A percentile compares a stretch with the other conserved stretches of the same genome.
Conservation (phyloP, 1,140 invertebrate species). For the Leptinotarsa defecta region DNA sequence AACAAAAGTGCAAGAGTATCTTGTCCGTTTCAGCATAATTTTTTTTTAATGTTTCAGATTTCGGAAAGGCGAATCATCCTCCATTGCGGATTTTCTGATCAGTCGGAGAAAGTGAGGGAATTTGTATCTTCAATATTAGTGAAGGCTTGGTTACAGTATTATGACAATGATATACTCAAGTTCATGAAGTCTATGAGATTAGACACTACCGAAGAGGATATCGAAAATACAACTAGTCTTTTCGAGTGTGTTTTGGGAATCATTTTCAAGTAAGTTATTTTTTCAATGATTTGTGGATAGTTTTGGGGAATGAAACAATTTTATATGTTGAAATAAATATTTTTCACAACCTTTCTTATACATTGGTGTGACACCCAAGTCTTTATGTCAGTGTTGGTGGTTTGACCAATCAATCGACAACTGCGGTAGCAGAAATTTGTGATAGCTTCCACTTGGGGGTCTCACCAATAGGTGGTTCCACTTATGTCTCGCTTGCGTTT, state of each 20-base stretch:
- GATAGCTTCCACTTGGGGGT: too few relatives aligned
- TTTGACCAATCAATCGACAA: too few relatives aligned
- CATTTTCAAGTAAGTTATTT: slow-evolving; percentile 31
- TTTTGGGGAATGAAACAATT: too few relatives aligned
- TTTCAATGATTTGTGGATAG: neutral
- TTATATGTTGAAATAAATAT: neutral
- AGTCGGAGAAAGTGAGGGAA: slow-evolving; percentile 22
- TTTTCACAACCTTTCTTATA: neutral
- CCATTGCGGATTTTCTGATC: slow-evolving; percentile 26
- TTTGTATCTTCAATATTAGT: slow-evolving; percentile 26
- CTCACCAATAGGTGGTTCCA: too few relatives aligned
- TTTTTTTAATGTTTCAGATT: slow-evolving; percentile 23
- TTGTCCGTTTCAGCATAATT: too few relatives aligned
- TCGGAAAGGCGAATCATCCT: slow-evolving; percentile 24
- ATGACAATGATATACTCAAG: slow-evolving; percentile 24
- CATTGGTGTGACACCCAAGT: too few relatives aligned
- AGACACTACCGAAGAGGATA: slow-evolving; percentile 32
- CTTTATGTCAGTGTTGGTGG: too few relatives aligned
- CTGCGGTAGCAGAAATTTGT: too few relatives aligned
- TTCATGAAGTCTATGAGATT: slow-evolving; percentile 30
- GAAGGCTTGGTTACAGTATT: slow-evolving; percentile 25
- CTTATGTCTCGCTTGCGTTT: too few relatives aligned
- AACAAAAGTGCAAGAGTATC: too few relatives aligned
- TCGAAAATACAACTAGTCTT: slow-evolving; percentile 24
- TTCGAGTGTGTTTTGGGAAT: slow-evolving; percentile 25